Conservation (phyloP, 1,140 invertebrate species). For the Heliconius nattereri region DNA sequence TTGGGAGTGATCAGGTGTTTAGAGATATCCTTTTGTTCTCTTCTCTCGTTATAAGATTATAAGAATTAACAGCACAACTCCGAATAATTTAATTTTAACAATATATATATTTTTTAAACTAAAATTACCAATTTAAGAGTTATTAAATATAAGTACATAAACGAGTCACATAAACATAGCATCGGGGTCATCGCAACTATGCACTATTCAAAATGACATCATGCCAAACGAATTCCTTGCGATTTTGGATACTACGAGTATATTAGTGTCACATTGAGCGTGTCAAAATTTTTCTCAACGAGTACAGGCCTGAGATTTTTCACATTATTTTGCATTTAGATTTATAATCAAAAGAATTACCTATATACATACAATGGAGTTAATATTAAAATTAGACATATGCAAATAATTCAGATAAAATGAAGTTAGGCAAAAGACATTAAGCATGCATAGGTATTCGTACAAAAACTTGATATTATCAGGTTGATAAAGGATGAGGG, state of each 20-base stretch:
- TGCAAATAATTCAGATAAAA: not conserved
- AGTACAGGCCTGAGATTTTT: not conserved
- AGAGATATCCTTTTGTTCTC: no score
- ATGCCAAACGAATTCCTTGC: conserved; percentile 36
- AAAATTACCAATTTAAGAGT: no score
- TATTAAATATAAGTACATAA: no score
- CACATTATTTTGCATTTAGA: not conserved
- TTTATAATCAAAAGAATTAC: not conserved
- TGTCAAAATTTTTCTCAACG: not conserved
- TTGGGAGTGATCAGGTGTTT: not conserved
- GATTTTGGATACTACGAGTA: conserved; percentile 22
- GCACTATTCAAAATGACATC: conserved; percentile 44
- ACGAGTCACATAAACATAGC: conserved; percentile 45
- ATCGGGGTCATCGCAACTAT: conserved; percentile 51
- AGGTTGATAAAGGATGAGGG: conserved; percentile 61
- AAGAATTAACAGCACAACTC: no score
- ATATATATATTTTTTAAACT: no score
- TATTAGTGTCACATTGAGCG: conserved; percentile 1
- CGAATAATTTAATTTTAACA: no score
- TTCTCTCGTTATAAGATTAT: no score
- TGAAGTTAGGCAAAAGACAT: not conserved
- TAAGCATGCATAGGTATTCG: not conserved
- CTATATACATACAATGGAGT: not conserved
- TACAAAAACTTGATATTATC: conserved; percentile 17
- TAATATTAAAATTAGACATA: not conserved